Evolutionary conservation across 2,888 invertebrate genomes (phyloP).

Genomic region (Villa cingulata): DNA sequence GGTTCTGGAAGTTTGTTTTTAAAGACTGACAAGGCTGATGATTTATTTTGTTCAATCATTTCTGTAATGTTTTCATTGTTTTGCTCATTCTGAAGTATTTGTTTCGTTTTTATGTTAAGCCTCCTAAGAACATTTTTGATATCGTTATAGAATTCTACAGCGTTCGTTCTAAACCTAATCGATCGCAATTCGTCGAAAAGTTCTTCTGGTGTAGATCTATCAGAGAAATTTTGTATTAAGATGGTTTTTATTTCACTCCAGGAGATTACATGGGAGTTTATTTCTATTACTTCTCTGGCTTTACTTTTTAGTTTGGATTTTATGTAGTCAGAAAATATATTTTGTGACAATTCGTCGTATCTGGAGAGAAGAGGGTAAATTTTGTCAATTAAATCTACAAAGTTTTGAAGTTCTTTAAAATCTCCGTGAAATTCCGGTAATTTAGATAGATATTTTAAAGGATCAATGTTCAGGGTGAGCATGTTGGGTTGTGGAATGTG

Average conservation of each 20-base stretch:
- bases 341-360: conserved; percentile 1
- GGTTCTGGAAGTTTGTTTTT: conserved; percentile 4
- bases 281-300: conserved; percentile 3
- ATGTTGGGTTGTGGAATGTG: too few species aligned
- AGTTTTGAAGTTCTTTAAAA: conserved; percentile 2
- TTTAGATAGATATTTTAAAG: conserved; percentile 2
- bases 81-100: not conserved
- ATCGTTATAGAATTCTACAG: conserved; percentile 5
- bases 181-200: conserved; percentile 4
- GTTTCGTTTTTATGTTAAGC: not conserved
- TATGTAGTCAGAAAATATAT: conserved; percentile 3
- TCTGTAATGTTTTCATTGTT: not conserved
- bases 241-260: conserved; percentile 3
- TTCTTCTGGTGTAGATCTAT: conserved; percentile 3
- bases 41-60: not conserved
- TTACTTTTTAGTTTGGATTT: conserved; percentile 5
- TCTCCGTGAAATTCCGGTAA: conserved; percentile 6
- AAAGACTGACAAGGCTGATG: not conserved
- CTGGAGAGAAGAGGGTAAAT: not conserved
- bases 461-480: conserved; percentile 1
- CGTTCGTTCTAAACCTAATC: conserved; percentile 1
- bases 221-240: conserved; percentile 8
- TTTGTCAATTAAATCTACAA: not conserved
- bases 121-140: not conserved
- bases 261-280: not conserved